Conservation (phyloP, 2,797 vertebrate genomes). For the Protonibea diacanthus region DNA sequence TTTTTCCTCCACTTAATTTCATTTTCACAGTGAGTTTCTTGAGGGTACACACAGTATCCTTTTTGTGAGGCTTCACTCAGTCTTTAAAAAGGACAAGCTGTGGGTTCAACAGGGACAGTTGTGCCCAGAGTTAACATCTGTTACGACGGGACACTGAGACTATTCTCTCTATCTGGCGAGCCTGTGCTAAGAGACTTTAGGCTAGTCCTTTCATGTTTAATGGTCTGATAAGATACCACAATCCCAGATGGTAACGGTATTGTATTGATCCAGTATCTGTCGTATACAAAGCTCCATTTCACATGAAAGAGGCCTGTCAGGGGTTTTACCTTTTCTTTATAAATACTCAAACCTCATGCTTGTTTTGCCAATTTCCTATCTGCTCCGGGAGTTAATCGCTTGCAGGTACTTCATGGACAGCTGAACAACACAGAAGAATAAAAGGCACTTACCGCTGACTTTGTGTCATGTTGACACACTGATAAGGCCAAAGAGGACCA, state of each 20-base stretch:
- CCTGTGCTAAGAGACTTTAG: slow-evolving; percentile 39
- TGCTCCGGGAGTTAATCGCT: slow-evolving; percentile 33
- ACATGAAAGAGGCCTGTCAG: slow-evolving; percentile 20
- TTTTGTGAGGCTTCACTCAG: slow-evolving; percentile 49
- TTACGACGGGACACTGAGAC: slow-evolving; percentile 38
- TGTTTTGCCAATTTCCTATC: slow-evolving; percentile 48
- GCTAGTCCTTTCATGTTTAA: slow-evolving; percentile 68
- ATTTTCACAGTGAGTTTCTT: slow-evolving; percentile 59
- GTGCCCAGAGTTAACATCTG: slow-evolving; percentile 62
- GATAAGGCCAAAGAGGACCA: slow-evolving; percentile 59
- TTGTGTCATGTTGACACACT: slow-evolving; percentile 50
- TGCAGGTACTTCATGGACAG: slow-evolving; percentile 46
- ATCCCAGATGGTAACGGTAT: slow-evolving; percentile 50
- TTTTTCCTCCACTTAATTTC: slow-evolving; percentile 58
- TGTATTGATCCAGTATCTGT: slow-evolving; percentile 38
- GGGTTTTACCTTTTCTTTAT: slow-evolving; percentile 14
- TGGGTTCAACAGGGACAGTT: slow-evolving; percentile 48
- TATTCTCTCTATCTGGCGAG: slow-evolving; percentile 51
- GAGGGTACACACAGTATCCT: slow-evolving; percentile 48
- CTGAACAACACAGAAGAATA: slow-evolving; percentile 38
- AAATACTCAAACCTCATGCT: slow-evolving; percentile 27
- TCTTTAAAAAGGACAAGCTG: slow-evolving; percentile 51
- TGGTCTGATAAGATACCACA: slow-evolving; percentile 55
- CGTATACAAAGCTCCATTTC: slow-evolving; percentile 44
- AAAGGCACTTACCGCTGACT: slow-evolving; percentile 42